These are phyloP conservation scores for Plebejus anna DNA, from an alignment of 2,888 invertebrate species.

Conservation along the genomic window DNA sequence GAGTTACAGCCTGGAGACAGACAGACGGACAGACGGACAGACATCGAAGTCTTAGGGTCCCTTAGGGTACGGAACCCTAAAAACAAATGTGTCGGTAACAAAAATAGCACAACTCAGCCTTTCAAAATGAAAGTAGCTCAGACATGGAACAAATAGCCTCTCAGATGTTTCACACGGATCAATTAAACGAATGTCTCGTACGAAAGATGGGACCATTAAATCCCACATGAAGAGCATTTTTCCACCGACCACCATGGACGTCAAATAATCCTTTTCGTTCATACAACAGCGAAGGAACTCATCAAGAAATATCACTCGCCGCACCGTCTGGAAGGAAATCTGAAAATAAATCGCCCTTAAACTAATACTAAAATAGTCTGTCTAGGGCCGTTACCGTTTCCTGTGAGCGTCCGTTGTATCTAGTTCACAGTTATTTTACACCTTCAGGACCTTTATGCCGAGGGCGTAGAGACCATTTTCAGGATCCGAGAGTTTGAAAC, in stretches of 20 bases:
- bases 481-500: neutral
- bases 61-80: too few species aligned
- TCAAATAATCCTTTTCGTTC: neutral
- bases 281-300: neutral
- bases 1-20: too few species aligned
- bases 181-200: neutral
- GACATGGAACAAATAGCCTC: neutral
- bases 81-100: neutral
- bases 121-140: neutral
- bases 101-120: neutral
- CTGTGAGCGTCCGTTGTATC: conserved; percentile 58
- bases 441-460: neutral
- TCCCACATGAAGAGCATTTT: conserved; percentile 2
- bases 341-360: conserved; percentile 76
- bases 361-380: conserved; percentile 74
- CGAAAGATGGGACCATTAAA: neutral
- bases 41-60: too few species aligned
- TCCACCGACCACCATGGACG: conserved; percentile 4
- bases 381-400: conserved; percentile 73
- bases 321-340: conserved; percentile 66
- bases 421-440: neutral
- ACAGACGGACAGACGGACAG: too few species aligned
- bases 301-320: conserved; percentile 32
- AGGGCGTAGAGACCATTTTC: neutral
- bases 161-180: neutral